These are phyloP conservation scores for Barbus barbus DNA, from an alignment of 2,113 vertebrate species.

Conservation along the genomic window DNA sequence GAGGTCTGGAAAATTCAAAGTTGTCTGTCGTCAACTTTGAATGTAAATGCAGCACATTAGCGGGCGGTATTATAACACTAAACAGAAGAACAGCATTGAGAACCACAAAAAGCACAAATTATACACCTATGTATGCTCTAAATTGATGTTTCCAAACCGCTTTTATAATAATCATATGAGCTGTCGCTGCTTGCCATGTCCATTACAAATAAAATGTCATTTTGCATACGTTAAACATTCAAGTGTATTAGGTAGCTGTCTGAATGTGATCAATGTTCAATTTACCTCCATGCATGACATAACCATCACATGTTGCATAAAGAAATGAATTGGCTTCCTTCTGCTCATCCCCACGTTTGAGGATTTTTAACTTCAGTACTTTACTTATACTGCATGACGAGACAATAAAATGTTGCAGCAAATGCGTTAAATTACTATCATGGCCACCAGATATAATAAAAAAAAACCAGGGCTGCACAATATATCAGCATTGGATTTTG, in stretches of 20 bases:
- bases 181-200: background rate
- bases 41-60: slow-evolving; percentile 11
- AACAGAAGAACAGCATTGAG: background rate
- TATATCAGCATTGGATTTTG: background rate
- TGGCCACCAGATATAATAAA: background rate
- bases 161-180: background rate
- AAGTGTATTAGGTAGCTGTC: background rate
- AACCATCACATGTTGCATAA: background rate
- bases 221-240: background rate
- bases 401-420: background rate
- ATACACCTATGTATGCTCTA: background rate
- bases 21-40: background rate
- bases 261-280: background rate
- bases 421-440: background rate
- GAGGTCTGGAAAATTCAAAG: no score
- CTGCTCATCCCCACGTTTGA: background rate
- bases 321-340: background rate
- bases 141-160: background rate
- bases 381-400: background rate
- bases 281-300: background rate
- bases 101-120: background rate
- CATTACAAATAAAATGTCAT: slow-evolving; percentile 2
- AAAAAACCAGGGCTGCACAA: no score
- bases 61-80: background rate
- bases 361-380: background rate